Base-by-base conservation (phyloP, 1,140 invertebrate genomes). In the Drosophila santomea region DNA sequence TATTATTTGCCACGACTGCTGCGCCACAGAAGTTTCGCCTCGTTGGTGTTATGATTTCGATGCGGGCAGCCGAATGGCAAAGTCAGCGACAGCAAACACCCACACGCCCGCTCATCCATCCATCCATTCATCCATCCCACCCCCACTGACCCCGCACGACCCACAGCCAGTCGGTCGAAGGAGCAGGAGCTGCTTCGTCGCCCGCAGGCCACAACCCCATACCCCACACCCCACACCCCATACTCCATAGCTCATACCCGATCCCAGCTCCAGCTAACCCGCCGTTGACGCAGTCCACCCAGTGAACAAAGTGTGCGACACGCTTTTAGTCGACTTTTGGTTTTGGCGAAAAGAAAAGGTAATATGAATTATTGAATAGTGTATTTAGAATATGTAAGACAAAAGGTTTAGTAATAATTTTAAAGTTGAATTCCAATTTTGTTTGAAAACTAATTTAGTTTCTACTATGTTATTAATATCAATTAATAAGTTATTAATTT, bases 21-120 rank as follows among this genome's bases (percentile, higher is more conserved):
- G 79, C 54, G 83, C 66, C 83, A 79, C 79, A 88, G 66, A 86
- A 89, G 84, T 88, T 88, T 88, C 80, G 83, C 84, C 80, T 88
- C 83, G 83, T 88, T 88, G 84, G 83, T 88, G 83, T 88, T 88
- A 88, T 88, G 83, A 88, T 88, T 88, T 88, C 83, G 74, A 88
- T 88, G 84, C 85, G 83, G 83, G 84, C 81, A 88, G 79, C 71
- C 83, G 79, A 83, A 89, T 82, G 84, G 84, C 83, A 88, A 76
- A 76, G 73, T 76, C 73, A 76, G 73, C 83, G 75, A 86, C 79
- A 64, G 66, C 82, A 73, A 74, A 66, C 67, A 52, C 56, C 38
- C 59, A 57, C 59, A 45, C 28, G 41, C 41, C 50, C 63, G 39
- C 48, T 8, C 43, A 41, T 52, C 44, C 60, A 62, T 11, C 43